Base-by-base conservation (phyloP, 2,888 invertebrate genomes). In the Oscheius sp. region DNA sequence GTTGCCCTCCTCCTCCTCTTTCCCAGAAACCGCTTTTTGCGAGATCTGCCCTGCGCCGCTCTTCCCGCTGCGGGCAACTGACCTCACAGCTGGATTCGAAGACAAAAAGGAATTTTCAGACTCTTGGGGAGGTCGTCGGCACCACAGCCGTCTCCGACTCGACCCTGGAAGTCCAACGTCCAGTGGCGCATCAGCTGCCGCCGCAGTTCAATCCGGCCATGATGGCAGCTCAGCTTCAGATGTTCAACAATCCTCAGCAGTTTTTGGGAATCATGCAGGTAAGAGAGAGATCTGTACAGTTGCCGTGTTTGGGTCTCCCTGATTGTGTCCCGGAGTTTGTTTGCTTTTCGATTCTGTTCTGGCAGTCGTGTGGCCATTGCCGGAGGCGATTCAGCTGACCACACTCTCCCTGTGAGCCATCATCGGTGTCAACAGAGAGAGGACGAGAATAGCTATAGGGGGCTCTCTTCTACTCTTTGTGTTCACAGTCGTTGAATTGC, bases 201-300 rank as follows among this genome's bases (percentile, higher is more conserved):
- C 66, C 73, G 11, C 66, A 55, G 47, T 81, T 83, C 74, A 79
- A 79, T 63, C 80, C 83, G 5, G 79, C 79, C 29, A 51, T 85
- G 48, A 85, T 85, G 85, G 83, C 85, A 13, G 83, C 84, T 2
- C 85, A 85, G 37, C 76, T 85, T 9, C 79, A 79, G 10, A 78
- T 83, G 66, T 80, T 84, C 75, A 81, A 76, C 59, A 79, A 82
- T 59, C 75, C 80, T 0, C 78, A 79, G n/a, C 57, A 84, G 33
- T 42, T 63, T n/a, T 63, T 82, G 63, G 79, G 78, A 51, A 82
- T 83, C 80, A 81, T 85, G 81, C 85, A 85, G 84, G 85, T 85
- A 33, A 62, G 57, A 32, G 21, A 37, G 37, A 5, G 32, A 63
- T 11, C 63, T 48, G 50, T n/a, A 13, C 47, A 62, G 11, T 11